Evolutionary conservation across 2,797 vertebrate species (phyloP).

Genomic region (Sebastes itinus): DNA sequence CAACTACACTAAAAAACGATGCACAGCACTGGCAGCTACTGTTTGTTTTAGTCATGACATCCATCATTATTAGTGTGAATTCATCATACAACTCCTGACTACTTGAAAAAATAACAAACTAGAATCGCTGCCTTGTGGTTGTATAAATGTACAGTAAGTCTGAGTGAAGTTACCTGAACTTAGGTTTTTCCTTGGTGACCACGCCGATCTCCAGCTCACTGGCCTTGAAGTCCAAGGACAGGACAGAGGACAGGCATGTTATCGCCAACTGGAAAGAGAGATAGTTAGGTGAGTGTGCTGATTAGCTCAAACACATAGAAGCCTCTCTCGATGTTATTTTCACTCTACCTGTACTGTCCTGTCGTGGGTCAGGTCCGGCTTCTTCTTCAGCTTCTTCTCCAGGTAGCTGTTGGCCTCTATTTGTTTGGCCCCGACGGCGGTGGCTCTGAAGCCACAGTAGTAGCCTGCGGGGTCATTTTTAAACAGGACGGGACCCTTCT

Average conservation of each 20-base stretch:
- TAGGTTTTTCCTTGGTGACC: conserved; percentile 81
- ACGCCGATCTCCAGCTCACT: conserved; percentile 81
- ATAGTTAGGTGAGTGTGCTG: not conserved
- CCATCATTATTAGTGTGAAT: not conserved
- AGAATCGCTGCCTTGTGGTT: too few relatives aligned
- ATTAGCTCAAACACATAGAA: not conserved
- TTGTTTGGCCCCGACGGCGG: conserved; percentile 81
- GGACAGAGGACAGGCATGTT: conserved; percentile 80
- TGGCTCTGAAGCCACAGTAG: conserved; percentile 84
- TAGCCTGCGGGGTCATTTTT: conserved; percentile 86
- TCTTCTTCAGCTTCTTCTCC: conserved; percentile 86
- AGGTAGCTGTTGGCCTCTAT: conserved; percentile 83
- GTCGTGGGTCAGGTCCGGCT: conserved; percentile 73
- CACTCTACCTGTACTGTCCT: conserved; percentile 77
- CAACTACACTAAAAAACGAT: not conserved
- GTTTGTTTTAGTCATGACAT: not conserved
- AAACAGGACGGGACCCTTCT: conserved; percentile 78
- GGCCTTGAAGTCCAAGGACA: conserved; percentile 81
- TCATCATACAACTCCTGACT: not conserved
- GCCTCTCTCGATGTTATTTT: not conserved
- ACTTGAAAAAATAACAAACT: not conserved
- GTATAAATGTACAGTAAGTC: not conserved
- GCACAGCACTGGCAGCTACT: not conserved
- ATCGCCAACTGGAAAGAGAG: conserved; percentile 77
- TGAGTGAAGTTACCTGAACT: conserved; percentile 77